Percentiles rank a stretch among this genome's conserved stretches.
These are phyloP conservation scores for Nibea albiflora DNA, from an alignment of 2,113 vertebrate species.

Conservation along the genomic window DNA sequence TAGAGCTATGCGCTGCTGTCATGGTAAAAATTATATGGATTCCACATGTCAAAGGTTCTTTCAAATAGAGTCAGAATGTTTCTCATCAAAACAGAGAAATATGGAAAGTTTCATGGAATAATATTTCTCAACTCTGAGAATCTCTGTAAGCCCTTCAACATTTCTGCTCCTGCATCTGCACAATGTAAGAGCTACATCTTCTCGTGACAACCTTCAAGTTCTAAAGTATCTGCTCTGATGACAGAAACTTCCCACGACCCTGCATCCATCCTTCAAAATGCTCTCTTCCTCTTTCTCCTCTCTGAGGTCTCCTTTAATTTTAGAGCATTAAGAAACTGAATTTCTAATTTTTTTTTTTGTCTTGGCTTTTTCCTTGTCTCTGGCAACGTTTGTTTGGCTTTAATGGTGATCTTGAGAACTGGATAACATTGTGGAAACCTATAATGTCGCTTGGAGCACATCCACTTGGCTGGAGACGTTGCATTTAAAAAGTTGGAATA, in stretches of 20 bases:
- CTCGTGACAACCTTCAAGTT: conserved; percentile 55
- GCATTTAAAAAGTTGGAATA: conserved; percentile 37
- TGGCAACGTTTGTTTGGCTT: conserved; percentile 52
- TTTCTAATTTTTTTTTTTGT: conserved; percentile 10
- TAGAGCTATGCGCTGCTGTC: not conserved
- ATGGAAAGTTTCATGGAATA: conserved; percentile 30
- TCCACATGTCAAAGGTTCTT: conserved; percentile 46
- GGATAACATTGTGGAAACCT: conserved; percentile 54
- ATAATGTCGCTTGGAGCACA: conserved; percentile 56
- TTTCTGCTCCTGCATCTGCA: conserved; percentile 61
- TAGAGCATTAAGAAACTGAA: conserved; percentile 19
- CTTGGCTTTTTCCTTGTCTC: conserved; percentile 45
- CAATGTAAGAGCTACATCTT: conserved; percentile 58
- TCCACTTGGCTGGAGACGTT: conserved; percentile 44
- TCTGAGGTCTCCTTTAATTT: conserved; percentile 43
- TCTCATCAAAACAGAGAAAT: conserved; percentile 43
- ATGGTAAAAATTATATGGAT: conserved; percentile 33
- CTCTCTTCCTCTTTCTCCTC: conserved; percentile 39
- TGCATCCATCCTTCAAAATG: conserved; percentile 63
- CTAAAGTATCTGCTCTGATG: conserved; percentile 51
- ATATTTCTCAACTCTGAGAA: conserved; percentile 29
- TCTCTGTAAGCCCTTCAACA: conserved; percentile 33
- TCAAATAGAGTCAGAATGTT: conserved; percentile 37
- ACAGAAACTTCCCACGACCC: conserved; percentile 76
- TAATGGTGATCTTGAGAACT: conserved; percentile 59